Conservation (phyloP, 1,140 invertebrate genomes). For the Steinernema feltiae region DNA sequence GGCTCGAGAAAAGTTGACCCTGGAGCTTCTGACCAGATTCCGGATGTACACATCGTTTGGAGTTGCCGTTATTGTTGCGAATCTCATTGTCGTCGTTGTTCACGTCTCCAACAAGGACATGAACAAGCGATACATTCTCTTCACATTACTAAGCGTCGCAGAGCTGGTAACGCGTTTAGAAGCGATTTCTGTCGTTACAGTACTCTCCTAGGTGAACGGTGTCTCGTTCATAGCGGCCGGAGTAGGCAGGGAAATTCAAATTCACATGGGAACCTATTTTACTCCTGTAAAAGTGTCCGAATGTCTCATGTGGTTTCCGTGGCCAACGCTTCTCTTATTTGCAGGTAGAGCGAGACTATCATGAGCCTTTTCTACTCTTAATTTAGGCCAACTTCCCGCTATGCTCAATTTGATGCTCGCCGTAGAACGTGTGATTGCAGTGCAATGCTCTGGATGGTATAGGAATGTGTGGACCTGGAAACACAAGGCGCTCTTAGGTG, state of each 20-base stretch:
- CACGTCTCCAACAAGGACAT: slow-evolving; percentile 4
- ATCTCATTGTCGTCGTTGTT: not conserved
- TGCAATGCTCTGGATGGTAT: not conserved
- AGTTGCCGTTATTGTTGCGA: not conserved
- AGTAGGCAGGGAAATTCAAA: not conserved
- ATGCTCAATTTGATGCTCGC: not conserved
- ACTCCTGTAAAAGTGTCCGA: not conserved
- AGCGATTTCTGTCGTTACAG: not conserved
- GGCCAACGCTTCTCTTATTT: not conserved
- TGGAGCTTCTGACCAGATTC: not conserved
- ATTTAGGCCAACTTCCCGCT: not conserved
- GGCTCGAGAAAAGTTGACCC: not conserved
- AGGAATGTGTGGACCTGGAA: not conserved
- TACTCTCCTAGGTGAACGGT: not conserved
- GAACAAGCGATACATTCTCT: not conserved
- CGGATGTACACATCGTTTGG: not conserved
- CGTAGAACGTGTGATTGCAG: not conserved
- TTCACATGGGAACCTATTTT: not conserved
- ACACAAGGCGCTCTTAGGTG: not conserved
- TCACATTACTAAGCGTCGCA: not conserved
- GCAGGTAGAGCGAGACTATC: not conserved
- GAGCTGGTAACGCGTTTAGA: not conserved
- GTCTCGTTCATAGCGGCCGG: not conserved
- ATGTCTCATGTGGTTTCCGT: not conserved
- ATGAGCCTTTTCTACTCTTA: not conserved